These are phyloP conservation scores for Acanthosepion lycidas DNA, from an alignment of 2,888 invertebrate species.

Conservation along the genomic window DNA sequence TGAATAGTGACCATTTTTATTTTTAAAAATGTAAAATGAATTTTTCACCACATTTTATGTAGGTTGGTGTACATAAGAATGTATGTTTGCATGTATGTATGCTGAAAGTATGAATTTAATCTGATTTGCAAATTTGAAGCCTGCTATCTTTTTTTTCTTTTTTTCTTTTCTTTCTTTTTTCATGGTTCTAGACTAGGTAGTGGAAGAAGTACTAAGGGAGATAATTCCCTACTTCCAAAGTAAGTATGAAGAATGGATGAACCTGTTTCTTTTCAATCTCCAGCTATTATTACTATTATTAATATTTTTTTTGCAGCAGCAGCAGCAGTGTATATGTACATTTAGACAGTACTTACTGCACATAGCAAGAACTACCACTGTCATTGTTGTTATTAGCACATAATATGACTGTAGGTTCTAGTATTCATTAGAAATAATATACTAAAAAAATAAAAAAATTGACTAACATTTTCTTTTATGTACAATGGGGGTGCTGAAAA, in stretches of 20 bases:
- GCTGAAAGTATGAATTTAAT: background rate
- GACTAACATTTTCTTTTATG: no score
- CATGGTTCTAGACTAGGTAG: slow-evolving; percentile 41
- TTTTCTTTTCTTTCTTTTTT: slow-evolving; percentile 23
- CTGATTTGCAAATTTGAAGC: background rate
- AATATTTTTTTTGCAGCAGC: background rate
- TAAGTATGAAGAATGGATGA: slow-evolving; percentile 43
- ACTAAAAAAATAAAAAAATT: no score
- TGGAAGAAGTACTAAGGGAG: slow-evolving; percentile 44
- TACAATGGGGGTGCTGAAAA: no score
- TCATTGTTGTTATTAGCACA: background rate
- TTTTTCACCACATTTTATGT: no score
- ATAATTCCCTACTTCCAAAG: slow-evolving; percentile 42
- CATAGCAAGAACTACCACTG: background rate
- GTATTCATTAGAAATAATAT: no score
- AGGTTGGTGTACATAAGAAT: background rate
- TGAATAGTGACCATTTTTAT: no score
- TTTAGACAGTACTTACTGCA: background rate
- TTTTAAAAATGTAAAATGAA: no score
- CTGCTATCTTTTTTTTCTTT: slow-evolving; percentile 38
- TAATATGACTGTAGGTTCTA: background rate
- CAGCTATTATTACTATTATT: background rate
- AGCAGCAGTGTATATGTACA: background rate
- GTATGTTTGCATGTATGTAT: background rate
- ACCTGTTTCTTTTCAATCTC: background rate